Evolutionary conservation across 1,140 invertebrate species (phyloP).

Genomic region (Charaxes varanes): DNA sequence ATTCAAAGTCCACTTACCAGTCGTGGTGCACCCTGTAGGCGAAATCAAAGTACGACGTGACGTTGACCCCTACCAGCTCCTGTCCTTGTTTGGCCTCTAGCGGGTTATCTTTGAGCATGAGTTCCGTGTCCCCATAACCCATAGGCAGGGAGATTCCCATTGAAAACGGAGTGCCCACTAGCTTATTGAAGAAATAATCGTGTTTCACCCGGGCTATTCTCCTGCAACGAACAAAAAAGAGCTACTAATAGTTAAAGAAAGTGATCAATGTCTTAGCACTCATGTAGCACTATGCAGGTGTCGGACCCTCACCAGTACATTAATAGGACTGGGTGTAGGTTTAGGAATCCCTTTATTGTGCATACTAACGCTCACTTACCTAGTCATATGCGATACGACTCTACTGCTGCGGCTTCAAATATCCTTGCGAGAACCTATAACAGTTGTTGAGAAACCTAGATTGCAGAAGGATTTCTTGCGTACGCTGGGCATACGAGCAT

Average conservation of each 20-base stretch:
- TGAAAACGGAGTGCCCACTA: constrained; percentile 90
- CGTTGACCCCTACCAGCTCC: constrained; percentile 78
- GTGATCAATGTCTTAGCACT: too few relatives aligned
- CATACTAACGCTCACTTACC: too few relatives aligned
- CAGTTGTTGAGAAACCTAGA: too few relatives aligned
- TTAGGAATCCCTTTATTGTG: too few relatives aligned
- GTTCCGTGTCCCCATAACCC: constrained; percentile 84
- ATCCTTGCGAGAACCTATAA: too few relatives aligned
- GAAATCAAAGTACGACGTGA: constrained; percentile 78
- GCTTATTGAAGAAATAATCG: constrained; percentile 88
- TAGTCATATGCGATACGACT: too few relatives aligned
- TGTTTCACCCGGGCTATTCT: constrained; percentile 86
- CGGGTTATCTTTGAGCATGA: constrained; percentile 79
- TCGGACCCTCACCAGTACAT: too few relatives aligned
- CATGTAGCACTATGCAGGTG: too few relatives aligned
- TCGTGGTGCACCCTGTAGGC: constrained; percentile 92
- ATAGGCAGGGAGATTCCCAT: constrained; percentile 87
- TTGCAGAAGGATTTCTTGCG: not conserved
- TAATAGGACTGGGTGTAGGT: too few relatives aligned
- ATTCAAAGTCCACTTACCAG: constrained; percentile 77
- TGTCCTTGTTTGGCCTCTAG: constrained; percentile 78
- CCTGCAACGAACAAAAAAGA: constrained; percentile 59
- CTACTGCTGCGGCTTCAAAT: too few relatives aligned
- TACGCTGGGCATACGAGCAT: not conserved
- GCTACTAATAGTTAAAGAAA: too few relatives aligned